Evolutionary conservation across 2,797 vertebrate species (phyloP).

Genomic region (Gobionotothen gibberifrons): DNA sequence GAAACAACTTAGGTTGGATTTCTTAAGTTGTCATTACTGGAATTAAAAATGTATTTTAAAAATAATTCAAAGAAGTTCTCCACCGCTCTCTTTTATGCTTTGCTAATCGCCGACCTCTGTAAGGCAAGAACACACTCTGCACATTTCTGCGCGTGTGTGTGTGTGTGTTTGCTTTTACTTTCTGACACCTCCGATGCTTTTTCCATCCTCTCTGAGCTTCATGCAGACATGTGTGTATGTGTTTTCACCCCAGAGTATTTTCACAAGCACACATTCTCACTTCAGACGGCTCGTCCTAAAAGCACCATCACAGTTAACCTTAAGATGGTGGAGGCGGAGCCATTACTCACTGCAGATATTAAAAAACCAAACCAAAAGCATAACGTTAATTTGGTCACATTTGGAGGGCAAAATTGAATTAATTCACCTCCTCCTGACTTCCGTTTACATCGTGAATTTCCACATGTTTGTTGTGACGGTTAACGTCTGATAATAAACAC

Average conservation of each 20-base stretch:
- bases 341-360: not conserved
- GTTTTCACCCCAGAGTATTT: slow-evolving; percentile 50
- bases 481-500: no score
- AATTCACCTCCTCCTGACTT: not conserved
- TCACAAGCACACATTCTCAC: slow-evolving; percentile 56
- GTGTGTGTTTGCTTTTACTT: slow-evolving; percentile 22
- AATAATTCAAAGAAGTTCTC: not conserved
- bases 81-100: not conserved
- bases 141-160: slow-evolving; percentile 17
- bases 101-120: slow-evolving; percentile 3
- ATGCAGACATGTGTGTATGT: slow-evolving; percentile 15
- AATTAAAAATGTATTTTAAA: slow-evolving; percentile 2
- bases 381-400: not conserved
- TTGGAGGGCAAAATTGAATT: not conserved
- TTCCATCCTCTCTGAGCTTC: slow-evolving; percentile 20
- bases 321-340: not conserved
- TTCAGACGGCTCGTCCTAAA: slow-evolving; percentile 39
- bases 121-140: slow-evolving; percentile 17
- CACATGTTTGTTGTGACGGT: no score
- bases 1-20: not conserved
- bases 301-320: slow-evolving; percentile 17
- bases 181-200: slow-evolving; percentile 42
- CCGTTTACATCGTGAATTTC: not conserved
- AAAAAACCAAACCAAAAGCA: not conserved
- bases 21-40: not conserved